Evolutionary conservation across 1,140 invertebrate species (phyloP).

Genomic region (Ephestia elutella): DNA sequence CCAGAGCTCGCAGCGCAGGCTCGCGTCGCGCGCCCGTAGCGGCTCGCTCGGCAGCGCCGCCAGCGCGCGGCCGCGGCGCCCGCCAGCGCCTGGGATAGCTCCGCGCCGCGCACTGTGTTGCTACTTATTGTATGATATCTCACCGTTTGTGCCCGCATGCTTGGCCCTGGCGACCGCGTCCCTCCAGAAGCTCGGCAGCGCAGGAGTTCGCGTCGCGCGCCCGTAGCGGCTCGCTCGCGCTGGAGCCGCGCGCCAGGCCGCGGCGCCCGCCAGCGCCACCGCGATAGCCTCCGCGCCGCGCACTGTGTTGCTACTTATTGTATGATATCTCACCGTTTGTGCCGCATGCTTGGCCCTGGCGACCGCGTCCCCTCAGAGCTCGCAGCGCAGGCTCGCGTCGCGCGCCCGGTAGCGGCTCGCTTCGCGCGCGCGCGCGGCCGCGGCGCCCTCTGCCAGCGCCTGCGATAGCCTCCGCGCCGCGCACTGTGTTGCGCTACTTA

Average conservation of each 20-base stretch:
- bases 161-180: no score
- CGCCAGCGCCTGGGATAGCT: slow-evolving; percentile 73
- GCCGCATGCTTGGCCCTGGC: slow-evolving; percentile 86
- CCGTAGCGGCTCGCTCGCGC: no score
- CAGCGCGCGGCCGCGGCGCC: slow-evolving; percentile 71
- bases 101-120: slow-evolving; percentile 72
- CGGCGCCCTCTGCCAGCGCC: slow-evolving; percentile 72
- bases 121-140: slow-evolving; percentile 76
- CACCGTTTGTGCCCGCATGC: no score
- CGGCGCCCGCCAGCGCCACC: no score
- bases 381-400: slow-evolving; percentile 77
- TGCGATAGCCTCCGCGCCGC: slow-evolving; percentile 73
- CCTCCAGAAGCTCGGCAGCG: no score
- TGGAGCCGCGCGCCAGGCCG: no score
- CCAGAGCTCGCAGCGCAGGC: no score
- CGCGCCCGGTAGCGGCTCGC: slow-evolving; percentile 78
- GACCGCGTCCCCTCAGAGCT: slow-evolving; percentile 83
- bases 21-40: no score
- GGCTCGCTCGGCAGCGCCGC: no score
- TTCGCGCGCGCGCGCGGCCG: slow-evolving; percentile 72
- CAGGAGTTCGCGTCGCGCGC: no score
- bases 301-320: no score
- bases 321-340: slow-evolving; percentile 84
- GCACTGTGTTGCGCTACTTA: slow-evolving; percentile 74
- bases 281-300: no score